These are phyloP conservation scores for Talpa occidentalis DNA, from an alignment of 2,113 vertebrate species.

Conservation along the genomic window DNA sequence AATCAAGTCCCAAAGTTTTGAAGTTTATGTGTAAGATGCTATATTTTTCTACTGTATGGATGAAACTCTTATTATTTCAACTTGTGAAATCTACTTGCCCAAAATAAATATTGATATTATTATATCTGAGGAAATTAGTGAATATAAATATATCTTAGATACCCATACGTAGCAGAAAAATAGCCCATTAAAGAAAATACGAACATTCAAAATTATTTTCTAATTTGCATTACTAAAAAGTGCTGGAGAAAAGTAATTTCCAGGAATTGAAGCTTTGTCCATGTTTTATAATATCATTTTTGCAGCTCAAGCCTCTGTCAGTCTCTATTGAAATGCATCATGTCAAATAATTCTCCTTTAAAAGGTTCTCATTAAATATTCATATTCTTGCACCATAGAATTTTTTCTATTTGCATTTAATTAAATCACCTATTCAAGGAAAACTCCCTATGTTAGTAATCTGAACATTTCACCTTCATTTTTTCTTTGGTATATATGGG, in stretches of 20 bases:
- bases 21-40: background rate
- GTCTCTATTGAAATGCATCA: conserved; percentile 12
- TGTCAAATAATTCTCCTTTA: conserved; percentile 50
- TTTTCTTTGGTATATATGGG: conserved; percentile 23
- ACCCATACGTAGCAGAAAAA: background rate
- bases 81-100: background rate
- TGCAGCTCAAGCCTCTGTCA: background rate
- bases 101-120: conserved; percentile 1
- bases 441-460: background rate
- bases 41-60: background rate
- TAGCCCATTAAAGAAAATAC: background rate
- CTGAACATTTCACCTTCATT: background rate
- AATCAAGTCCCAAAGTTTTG: background rate
- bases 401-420: conserved; percentile 52
- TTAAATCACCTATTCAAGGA: conserved; percentile 56
- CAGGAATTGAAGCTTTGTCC: background rate
- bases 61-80: background rate
- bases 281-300: background rate
- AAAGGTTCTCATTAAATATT: conserved; percentile 63
- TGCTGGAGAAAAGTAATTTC: background rate
- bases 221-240: background rate
- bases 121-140: background rate
- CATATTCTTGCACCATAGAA: conserved; percentile 18
- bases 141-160: background rate
- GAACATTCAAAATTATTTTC: background rate